These are phyloP conservation scores for Neotoxoptera formosana DNA, from an alignment of 1,140 invertebrate species.

Conservation along the genomic window DNA sequence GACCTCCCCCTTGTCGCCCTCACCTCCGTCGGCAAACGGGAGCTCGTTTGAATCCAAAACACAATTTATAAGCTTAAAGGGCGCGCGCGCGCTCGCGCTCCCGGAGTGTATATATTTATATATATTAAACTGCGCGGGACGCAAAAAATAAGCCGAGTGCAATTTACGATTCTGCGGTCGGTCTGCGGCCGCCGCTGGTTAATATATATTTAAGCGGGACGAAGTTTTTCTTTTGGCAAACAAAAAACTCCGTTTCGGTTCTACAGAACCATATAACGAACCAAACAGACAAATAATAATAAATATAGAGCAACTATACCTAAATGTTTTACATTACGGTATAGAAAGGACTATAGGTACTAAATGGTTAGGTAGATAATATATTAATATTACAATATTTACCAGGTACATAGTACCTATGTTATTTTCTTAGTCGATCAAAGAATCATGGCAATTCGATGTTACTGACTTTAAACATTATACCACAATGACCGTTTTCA, in stretches of 20 bases:
- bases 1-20: background rate
- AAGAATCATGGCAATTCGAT: no score
- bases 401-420: no score
- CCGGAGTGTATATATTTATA: background rate
- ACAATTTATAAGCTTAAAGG: slow-evolving; percentile 32
- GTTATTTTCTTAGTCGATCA: no score
- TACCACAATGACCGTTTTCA: no score
- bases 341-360: no score
- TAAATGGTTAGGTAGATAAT: no score
- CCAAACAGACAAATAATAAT: background rate
- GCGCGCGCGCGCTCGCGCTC: background rate
- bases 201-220: background rate
- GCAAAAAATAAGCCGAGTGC: slow-evolving; percentile 12
- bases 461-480: no score
- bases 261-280: background rate
- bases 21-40: background rate
- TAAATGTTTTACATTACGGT: no score
- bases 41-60: slow-evolving; percentile 15
- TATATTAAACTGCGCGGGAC: background rate
- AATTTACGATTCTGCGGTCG: background rate
- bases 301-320: no score
- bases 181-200: background rate
- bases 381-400: no score
- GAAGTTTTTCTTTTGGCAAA: background rate
- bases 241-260: background rate